Evolutionary conservation across 2,113 vertebrate genomes (phyloP).

Genomic region (Megaceryle torquata): DNA sequence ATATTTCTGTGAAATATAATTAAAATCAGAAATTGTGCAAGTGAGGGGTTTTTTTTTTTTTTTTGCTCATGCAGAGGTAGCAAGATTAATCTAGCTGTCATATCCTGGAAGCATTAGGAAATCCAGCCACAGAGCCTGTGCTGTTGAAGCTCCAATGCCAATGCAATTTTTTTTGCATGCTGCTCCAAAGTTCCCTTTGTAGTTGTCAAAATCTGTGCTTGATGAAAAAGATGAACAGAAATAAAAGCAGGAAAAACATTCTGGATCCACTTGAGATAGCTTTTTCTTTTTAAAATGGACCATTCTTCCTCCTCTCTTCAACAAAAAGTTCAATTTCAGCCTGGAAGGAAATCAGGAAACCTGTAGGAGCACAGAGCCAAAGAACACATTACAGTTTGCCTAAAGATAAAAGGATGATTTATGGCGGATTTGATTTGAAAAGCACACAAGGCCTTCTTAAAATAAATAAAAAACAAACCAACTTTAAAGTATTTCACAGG

Average conservation of each 20-base stretch:
- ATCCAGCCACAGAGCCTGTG: background rate
- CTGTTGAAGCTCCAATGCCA: background rate
- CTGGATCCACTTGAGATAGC: background rate
- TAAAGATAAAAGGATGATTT: background rate
- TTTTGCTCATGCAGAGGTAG: background rate
- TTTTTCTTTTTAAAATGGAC: background rate
- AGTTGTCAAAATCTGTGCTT: background rate
- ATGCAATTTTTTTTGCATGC: background rate
- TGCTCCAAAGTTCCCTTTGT: background rate
- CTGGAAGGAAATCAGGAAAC: background rate
- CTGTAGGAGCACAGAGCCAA: background rate
- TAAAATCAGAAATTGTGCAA: background rate
- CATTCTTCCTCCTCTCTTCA: background rate
- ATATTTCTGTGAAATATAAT: background rate
- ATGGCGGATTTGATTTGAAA: background rate
- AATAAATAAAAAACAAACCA: background rate
- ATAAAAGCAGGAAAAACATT: background rate
- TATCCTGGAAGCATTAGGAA: background rate
- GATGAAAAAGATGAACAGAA: background rate
- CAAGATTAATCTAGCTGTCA: background rate
- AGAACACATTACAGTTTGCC: background rate
- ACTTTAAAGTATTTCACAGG: background rate
- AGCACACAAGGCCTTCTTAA: background rate
- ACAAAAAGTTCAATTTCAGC: background rate
- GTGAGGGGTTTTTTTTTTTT: background rate